phyloP scores from a whole-genome alignment of 1,140 invertebrate genomes.

The Pseudomyrmex pallidus region DNA sequence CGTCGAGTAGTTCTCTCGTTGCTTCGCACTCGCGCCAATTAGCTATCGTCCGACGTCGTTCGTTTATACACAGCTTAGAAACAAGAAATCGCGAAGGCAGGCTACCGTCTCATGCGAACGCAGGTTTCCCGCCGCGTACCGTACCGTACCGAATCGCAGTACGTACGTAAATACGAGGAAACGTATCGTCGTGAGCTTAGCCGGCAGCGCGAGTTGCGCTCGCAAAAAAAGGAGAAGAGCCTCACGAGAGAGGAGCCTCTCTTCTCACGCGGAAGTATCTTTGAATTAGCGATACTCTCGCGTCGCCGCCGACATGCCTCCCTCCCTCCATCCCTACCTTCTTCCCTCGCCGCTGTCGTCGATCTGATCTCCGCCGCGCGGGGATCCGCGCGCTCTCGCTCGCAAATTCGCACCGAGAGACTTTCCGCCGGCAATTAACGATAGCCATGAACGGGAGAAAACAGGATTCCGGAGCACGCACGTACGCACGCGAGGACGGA shows the following conservation, averaged over 20 bases:
- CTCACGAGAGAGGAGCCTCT: slow-evolving; percentile 5
- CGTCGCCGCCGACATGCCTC: slow-evolving; percentile 50
- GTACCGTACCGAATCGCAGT: slow-evolving; percentile 32
- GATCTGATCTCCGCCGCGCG: not conserved
- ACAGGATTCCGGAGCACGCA: slow-evolving; percentile 43
- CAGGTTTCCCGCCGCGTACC: slow-evolving; percentile 40
- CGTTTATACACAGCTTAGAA: slow-evolving; percentile 13
- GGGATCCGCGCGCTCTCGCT: slow-evolving; percentile 66
- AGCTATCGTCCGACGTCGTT: slow-evolving; percentile 26
- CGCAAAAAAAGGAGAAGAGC: slow-evolving; percentile 23
- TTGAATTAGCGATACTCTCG: slow-evolving; percentile 65
- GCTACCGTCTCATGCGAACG: slow-evolving; percentile 49
- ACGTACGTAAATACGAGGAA: slow-evolving; percentile 56
- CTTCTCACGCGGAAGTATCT: slow-evolving; percentile 66
- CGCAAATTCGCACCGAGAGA: slow-evolving; percentile 56
- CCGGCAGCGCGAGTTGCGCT: not conserved
- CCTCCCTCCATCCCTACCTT: too few species aligned
- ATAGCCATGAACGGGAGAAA: slow-evolving; percentile 14
- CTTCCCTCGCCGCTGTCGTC: slow-evolving; percentile 61
- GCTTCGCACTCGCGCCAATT: slow-evolving; percentile 40
- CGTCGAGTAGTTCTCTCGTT: slow-evolving; percentile 7
- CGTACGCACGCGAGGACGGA: not conserved
- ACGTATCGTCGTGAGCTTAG: slow-evolving; percentile 5
- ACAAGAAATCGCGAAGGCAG: slow-evolving; percentile 31
- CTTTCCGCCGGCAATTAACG: slow-evolving; percentile 57